phyloP scores from a whole-genome alignment of 1,140 invertebrate genomes.

The Drosophila serrata region DNA sequence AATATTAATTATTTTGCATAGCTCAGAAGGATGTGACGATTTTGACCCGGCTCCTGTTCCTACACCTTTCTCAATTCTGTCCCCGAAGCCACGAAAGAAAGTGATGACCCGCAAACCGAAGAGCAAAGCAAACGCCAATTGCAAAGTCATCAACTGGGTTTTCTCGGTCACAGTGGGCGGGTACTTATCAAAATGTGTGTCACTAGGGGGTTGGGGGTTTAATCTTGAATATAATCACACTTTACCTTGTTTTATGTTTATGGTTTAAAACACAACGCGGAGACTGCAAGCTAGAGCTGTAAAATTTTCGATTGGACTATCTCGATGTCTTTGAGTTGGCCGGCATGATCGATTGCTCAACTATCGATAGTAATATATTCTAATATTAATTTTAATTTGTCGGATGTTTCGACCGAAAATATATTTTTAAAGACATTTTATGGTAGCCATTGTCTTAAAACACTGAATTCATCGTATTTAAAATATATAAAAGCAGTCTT shows the following conservation, averaged over 20 bases:
- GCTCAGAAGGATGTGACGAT: slow-evolving; percentile 28
- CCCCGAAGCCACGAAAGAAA: slow-evolving; percentile 17
- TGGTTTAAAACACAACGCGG: slow-evolving; percentile 54
- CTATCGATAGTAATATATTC: neutral
- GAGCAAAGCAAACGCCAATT: neutral
- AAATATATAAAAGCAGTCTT: neutral
- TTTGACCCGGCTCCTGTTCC: slow-evolving; percentile 24
- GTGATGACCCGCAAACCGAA: slow-evolving; percentile 1
- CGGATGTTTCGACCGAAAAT: neutral
- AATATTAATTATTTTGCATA: slow-evolving; percentile 46
- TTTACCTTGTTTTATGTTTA: slow-evolving; percentile 50
- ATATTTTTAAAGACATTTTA: neutral
- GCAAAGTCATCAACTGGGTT: neutral
- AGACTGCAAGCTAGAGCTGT: slow-evolving; percentile 8
- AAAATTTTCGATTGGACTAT: neutral
- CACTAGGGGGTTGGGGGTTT: neutral
- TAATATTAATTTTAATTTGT: neutral
- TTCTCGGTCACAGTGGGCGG: neutral
- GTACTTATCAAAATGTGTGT: neutral
- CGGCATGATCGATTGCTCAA: neutral
- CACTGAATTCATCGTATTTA: neutral
- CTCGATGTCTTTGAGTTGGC: neutral
- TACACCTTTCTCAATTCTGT: neutral
- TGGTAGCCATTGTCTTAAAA: neutral
- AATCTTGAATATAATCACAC: slow-evolving; percentile 18